Evolutionary conservation across 2,113 vertebrate species (phyloP).

Genomic region (Tiliqua scincoides): DNA sequence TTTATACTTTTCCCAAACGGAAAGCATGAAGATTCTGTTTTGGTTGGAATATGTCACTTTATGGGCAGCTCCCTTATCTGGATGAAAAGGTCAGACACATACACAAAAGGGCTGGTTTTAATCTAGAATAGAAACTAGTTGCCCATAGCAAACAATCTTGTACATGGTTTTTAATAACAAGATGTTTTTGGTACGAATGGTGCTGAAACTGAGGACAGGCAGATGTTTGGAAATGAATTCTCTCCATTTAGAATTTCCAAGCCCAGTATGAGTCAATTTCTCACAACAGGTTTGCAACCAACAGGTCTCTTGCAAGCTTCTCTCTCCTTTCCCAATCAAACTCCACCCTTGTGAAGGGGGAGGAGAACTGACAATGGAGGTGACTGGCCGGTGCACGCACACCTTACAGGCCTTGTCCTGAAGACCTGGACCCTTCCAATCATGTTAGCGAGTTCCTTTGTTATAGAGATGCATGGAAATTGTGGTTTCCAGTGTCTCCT

Average conservation of each 20-base stretch:
- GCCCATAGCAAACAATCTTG: slow-evolving; percentile 6
- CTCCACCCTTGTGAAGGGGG: too few relatives aligned
- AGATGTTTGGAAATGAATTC: background rate
- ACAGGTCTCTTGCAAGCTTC: background rate
- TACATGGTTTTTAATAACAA: background rate
- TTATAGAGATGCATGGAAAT: background rate
- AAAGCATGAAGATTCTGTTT: background rate
- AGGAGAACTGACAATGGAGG: background rate
- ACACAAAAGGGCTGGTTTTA: background rate
- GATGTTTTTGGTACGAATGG: background rate
- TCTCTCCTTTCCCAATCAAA: background rate
- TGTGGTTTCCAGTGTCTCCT: background rate
- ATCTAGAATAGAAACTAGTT: background rate
- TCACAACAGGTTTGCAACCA: too few relatives aligned
- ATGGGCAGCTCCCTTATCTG: background rate
- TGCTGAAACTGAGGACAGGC: background rate
- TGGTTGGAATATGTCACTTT: slow-evolving; percentile 4
- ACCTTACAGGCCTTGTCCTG: background rate
- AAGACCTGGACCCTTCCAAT: background rate
- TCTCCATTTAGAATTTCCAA: background rate
- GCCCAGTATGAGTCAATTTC: background rate
- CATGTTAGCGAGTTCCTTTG: background rate
- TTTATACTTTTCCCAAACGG: background rate
- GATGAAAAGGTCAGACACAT: slow-evolving; percentile 9
- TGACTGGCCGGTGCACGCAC: background rate